These are phyloP conservation scores for Tachina fera DNA, from an alignment of 2,888 invertebrate genomes.

Conservation along the genomic window DNA sequence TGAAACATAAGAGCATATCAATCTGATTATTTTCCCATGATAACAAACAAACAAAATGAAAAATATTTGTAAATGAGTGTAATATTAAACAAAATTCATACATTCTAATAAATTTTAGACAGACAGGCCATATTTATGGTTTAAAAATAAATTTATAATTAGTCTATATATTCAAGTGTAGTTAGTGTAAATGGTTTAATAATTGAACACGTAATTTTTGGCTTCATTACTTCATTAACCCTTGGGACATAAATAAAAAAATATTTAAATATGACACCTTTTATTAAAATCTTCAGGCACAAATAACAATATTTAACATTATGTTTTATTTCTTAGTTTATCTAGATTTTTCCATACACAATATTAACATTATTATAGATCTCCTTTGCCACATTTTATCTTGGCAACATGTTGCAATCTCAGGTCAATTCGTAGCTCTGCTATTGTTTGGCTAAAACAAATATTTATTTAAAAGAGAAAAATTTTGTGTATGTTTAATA, in stretches of 20 bases:
- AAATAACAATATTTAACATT: too few species aligned
- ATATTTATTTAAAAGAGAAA: slow-evolving; percentile 19
- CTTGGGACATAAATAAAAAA: not conserved
- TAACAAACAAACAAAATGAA: slow-evolving; percentile 46
- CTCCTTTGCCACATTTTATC: slow-evolving; percentile 21
- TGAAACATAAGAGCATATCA: slow-evolving; percentile 60
- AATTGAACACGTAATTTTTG: not conserved
- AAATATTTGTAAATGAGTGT: too few species aligned
- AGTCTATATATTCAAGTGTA: not conserved
- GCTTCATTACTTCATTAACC: not conserved
- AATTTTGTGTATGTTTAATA: slow-evolving; percentile 52
- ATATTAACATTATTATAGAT: not conserved
- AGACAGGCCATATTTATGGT: slow-evolving; percentile 11
- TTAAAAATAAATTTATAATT: slow-evolving; percentile 1
- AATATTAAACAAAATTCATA: too few species aligned
- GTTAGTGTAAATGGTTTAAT: not conserved
- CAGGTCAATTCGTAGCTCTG: slow-evolving; percentile 48
- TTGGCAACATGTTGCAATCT: slow-evolving; percentile 45
- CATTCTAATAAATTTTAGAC: slow-evolving; percentile 1
- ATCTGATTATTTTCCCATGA: slow-evolving; percentile 67
- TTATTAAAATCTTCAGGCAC: slow-evolving; percentile 15
- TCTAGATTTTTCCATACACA: not conserved
- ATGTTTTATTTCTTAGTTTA: slow-evolving; percentile 52
- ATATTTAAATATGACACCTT: too few species aligned
- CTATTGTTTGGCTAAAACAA: slow-evolving; percentile 49